Percentiles rank a stretch among this genome's conserved stretches.
Conservation (phyloP, 2,113 vertebrate species). For the Choloepus hoffmanni region DNA sequence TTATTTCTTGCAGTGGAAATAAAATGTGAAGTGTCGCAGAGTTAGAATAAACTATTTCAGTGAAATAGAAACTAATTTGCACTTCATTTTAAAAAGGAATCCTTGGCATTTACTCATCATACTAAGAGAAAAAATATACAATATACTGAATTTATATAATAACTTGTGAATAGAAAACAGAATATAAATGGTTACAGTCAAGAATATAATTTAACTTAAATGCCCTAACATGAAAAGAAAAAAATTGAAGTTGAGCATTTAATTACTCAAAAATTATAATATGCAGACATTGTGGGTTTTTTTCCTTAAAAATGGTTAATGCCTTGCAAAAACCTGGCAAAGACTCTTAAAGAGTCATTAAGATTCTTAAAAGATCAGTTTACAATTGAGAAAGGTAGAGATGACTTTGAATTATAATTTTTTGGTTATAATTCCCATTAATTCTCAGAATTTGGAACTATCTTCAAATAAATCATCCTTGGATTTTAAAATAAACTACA, state of each 20-base stretch:
- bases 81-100: not conserved
- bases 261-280: too few species aligned
- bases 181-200: not conserved
- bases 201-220: not conserved
- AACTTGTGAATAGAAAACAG: not conserved
- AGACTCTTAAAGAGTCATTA: not conserved
- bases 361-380: not conserved
- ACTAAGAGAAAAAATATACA: not conserved
- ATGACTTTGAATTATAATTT: not conserved
- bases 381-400: not conserved
- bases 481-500: not conserved
- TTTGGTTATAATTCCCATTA: not conserved
- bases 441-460: not conserved
- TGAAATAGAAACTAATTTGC: constrained; percentile 13
- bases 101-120: not conserved
- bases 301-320: not conserved
- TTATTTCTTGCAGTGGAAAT: not conserved
- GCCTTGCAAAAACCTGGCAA: not conserved
- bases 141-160: not conserved
- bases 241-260: not conserved
- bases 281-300: not conserved
- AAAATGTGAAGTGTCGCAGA: not conserved
- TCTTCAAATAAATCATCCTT: not conserved
- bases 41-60: constrained; percentile 6
- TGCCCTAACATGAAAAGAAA: not conserved